Base-by-base conservation (phyloP, 2,113 vertebrate genomes). In the Oenanthe melanoleuca region DNA sequence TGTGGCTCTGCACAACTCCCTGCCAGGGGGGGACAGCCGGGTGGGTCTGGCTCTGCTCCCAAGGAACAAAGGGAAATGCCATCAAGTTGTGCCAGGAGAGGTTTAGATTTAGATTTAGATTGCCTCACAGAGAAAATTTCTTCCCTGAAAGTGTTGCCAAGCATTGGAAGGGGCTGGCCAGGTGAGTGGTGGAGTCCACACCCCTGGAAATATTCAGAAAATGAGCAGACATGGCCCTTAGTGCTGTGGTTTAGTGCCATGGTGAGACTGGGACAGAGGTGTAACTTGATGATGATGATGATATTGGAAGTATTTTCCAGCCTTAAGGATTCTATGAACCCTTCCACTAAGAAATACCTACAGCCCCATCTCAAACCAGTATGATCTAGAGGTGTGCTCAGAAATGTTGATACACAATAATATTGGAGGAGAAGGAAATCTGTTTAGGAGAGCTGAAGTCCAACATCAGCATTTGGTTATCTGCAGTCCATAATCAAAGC, bases 401-500 rank as follows among this genome's bases (percentile, higher is more conserved):
- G 34, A 73, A 38, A 6, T 25, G 21, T 4, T n/a, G 14, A 25
- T 2, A 3, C 4, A 16, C 8, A 78, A 67, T 13, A 55, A 55
- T 4, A n/a, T 0, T 2, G 0, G 14, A 71, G 40, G 17, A 67
- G 29, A 52, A 84, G 23, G 16, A 53, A 78, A 79, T 38, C 26
- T 38, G 8, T 40, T 56, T 4, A 12, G 38, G 22, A 49, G 31
- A 86, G 47, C 65, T 56, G n/a, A 74, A 71, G 47, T 3, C 21
- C 0, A 0, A 66, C 2, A 4, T 2, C 31, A 71, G 12, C 60
- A 12, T 29, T 45, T 14, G 24, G 17, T 59, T 61, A 59, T 2
- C 38, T 55, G 34, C 24, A 82, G 8, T 1, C 29, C 1, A 7
- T 4, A 47, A 59, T 24, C 64, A 91, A 50, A 91, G 60, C 38